Conservation (phyloP, 2,888 invertebrate genomes). For the Sminthurides aquaticus region DNA sequence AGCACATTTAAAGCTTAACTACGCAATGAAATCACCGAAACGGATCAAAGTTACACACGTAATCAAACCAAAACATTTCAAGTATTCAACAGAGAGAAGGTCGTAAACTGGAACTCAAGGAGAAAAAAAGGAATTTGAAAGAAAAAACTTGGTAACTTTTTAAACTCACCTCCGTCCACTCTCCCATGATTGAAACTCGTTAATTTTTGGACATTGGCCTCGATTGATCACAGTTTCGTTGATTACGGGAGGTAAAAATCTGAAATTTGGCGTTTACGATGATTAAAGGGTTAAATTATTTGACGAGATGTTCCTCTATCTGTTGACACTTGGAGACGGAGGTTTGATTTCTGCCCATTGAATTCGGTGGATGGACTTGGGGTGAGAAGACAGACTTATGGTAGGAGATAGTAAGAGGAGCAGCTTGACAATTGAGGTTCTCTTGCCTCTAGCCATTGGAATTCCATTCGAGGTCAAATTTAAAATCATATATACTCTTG, state of each 20-base stretch:
- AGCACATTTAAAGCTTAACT: too few relatives aligned
- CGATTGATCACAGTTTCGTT: background rate
- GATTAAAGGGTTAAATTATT: too few relatives aligned
- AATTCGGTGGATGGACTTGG: background rate
- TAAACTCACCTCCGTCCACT: background rate
- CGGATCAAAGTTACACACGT: background rate
- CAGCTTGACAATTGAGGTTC: constrained; percentile 3
- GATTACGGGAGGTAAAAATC: too few relatives aligned
- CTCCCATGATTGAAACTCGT: background rate
- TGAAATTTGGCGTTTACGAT: too few relatives aligned
- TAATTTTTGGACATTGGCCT: background rate
- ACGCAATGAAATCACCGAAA: too few relatives aligned
- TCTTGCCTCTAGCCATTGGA: constrained; percentile 20
- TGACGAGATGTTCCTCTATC: too few relatives aligned
- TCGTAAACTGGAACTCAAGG: background rate
- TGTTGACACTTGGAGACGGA: background rate
- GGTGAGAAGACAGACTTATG: background rate
- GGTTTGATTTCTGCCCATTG: background rate
- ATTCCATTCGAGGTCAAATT: constrained; percentile 23
- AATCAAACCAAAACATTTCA: background rate
- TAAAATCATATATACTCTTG: constrained; percentile 1
- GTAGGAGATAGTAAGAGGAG: background rate
- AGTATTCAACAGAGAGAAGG: background rate
- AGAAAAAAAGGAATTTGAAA: background rate
- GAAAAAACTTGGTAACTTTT: background rate